Percentiles rank a stretch among this genome's conserved stretches.
These are phyloP conservation scores for Colistium nudipinnis DNA, from an alignment of 2,113 vertebrate species.

Conservation along the genomic window DNA sequence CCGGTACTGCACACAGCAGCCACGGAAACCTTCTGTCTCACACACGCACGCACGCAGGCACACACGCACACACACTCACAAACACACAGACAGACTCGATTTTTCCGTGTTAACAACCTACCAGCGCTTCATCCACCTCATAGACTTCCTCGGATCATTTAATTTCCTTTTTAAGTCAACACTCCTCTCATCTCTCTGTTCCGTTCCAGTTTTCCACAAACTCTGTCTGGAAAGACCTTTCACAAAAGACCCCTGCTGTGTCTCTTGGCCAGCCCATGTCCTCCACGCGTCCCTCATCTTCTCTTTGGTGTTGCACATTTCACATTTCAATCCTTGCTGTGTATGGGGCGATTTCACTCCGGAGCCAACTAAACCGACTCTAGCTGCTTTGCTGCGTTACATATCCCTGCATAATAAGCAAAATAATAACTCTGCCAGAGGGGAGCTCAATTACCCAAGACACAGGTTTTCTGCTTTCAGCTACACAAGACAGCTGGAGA, in stretches of 20 bases:
- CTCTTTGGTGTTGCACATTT: slow-evolving; percentile 43
- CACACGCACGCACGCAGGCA: slow-evolving; percentile 15
- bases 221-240: slow-evolving; percentile 34
- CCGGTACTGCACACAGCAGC: slow-evolving; percentile 77
- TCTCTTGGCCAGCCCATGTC: slow-evolving; percentile 32
- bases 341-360: slow-evolving; percentile 24
- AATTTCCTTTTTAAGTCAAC: slow-evolving; percentile 53
- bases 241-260: slow-evolving; percentile 48
- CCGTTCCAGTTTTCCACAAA: slow-evolving; percentile 29
- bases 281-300: slow-evolving; percentile 19
- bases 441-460: slow-evolving; percentile 71
- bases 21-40: slow-evolving; percentile 75
- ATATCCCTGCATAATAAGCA: slow-evolving; percentile 58
- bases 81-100: slow-evolving; percentile 23
- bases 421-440: slow-evolving; percentile 58
- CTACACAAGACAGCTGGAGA: slow-evolving; percentile 63
- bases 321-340: slow-evolving; percentile 35
- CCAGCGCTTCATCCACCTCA: slow-evolving; percentile 46
- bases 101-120: slow-evolving; percentile 60
- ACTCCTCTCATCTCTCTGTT: slow-evolving; percentile 17
- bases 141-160: slow-evolving; percentile 52
- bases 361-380: slow-evolving; percentile 29
- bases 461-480: slow-evolving; percentile 69
- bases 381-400: slow-evolving; percentile 44
- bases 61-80: slow-evolving; percentile 1